Evolutionary conservation across 2,888 invertebrate genomes (phyloP).

Genomic region (Pammene aurita): DNA sequence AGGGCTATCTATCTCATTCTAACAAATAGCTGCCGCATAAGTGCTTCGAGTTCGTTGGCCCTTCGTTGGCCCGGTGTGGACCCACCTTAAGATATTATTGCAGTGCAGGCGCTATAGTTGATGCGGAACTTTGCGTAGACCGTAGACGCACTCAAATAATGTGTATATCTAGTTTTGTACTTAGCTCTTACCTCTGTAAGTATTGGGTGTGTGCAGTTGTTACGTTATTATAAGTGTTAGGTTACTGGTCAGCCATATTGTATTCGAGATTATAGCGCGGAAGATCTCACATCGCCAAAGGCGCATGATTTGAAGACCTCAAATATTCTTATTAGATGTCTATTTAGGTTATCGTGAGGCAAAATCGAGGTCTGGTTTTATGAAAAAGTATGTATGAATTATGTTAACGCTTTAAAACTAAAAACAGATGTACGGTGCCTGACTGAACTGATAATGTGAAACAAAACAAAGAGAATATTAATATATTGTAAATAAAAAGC

Average conservation of each 20-base stretch:
- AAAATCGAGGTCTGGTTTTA: conserved; percentile 70
- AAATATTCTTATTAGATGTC: conserved; percentile 52
- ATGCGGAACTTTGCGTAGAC: no score
- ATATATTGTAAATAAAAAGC: conserved; percentile 82
- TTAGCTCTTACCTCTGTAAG: conserved; percentile 45
- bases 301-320: conserved; percentile 61
- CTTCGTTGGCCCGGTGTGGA: no score
- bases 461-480: conserved; percentile 76
- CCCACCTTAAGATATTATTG: no score
- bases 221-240: conserved; percentile 58
- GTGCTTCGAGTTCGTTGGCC: no score
- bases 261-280: conserved; percentile 69
- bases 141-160: not conserved
- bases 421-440: conserved; percentile 68
- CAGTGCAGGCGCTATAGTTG: no score
- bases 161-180: conserved; percentile 38
- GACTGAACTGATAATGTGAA: conserved; percentile 65
- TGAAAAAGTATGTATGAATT: conserved; percentile 40
- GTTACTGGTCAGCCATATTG: conserved; percentile 59
- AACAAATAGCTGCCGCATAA: no score
- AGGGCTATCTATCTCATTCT: no score
- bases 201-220: conserved; percentile 50
- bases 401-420: conserved; percentile 60
- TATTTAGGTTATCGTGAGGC: conserved; percentile 47
- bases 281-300: conserved; percentile 71